Base-by-base conservation (phyloP, 2,888 invertebrate genomes). In the Lycocerus yunnanus region DNA sequence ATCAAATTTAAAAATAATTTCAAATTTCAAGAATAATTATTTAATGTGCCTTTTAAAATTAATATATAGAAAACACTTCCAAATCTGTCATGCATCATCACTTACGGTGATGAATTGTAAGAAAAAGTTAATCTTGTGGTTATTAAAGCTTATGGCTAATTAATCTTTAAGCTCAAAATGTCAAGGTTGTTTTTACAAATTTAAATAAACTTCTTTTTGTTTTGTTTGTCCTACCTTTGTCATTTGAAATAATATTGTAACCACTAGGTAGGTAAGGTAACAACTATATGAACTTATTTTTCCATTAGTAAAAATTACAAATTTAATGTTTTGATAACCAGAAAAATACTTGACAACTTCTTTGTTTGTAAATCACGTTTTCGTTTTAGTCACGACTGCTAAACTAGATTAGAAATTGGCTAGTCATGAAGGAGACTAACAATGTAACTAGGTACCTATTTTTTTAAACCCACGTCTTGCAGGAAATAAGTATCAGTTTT, bases 401-500 rank as follows among this genome's bases (percentile, higher is more conserved):
- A 68, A 72, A 72, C 68, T 72, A 67, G 68, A 72, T 68, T 72
- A 72, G 72, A 72, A 72, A 72, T 63, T 63, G 71, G 58, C 67
- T 67, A 67, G 66, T 66, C 71, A 27, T 71, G 71, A 71, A 71
- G 60, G 60, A 24, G 43, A 43, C 43, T 43, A 43, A 43, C 43
- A 43, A 43, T 43, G n/a, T n/a, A 43, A 6, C 43, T 27, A 13
- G n/a, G n/a, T n/a, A n/a, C n/a, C n/a, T n/a, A n/a, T n/a, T 43
- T 43, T 43, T 43, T 43, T 43, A n/a, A 43, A 43, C 43, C 43
- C 43, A 43, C 43, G n/a, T 43, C n/a, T 43, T 43, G n/a, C 43
- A 43, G n/a, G 43, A 43, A 43, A 43, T 43, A n/a, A 43, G 43
- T 43, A 43, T n/a, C 43, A 43, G 8, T n/a, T 43, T 43, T 43